Evolutionary conservation across 2,797 vertebrate genomes (phyloP).

Genomic region (Gambelia wislizenii): DNA sequence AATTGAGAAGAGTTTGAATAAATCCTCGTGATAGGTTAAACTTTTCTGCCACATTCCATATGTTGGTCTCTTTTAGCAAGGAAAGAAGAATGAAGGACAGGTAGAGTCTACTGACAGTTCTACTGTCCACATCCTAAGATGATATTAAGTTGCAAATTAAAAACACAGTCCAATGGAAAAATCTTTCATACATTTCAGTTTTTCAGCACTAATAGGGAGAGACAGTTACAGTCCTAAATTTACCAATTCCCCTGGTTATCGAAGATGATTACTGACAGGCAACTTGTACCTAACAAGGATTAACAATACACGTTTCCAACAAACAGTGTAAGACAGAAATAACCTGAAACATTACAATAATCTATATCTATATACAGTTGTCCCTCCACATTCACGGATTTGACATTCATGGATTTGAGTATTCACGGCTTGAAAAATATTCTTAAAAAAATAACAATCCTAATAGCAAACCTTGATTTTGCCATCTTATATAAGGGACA

Average conservation of each 20-base stretch:
- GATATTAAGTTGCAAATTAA: constrained; percentile 53
- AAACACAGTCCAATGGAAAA: background rate
- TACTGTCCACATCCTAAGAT: constrained; percentile 82
- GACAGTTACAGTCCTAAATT: background rate
- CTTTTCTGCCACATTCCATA: constrained; percentile 89
- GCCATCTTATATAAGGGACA: too few species aligned
- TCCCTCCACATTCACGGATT: too few species aligned
- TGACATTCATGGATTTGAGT: too few species aligned
- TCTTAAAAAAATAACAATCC: too few species aligned
- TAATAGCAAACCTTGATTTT: too few species aligned
- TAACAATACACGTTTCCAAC: background rate
- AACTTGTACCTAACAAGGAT: background rate
- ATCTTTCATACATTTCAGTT: background rate
- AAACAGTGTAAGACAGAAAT: background rate
- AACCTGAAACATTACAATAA: background rate
- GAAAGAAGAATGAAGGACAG: constrained; percentile 87
- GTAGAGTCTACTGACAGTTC: constrained; percentile 85
- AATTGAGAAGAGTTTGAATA: constrained; percentile 88
- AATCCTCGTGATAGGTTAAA: constrained; percentile 92
- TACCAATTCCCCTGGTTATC: background rate
- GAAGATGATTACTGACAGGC: background rate
- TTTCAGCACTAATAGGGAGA: background rate
- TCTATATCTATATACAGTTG: too few species aligned
- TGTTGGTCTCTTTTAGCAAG: constrained; percentile 87
- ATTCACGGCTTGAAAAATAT: too few species aligned